phyloP scores from a whole-genome alignment of 2,888 invertebrate species.

The Girardia tigrina region DNA sequence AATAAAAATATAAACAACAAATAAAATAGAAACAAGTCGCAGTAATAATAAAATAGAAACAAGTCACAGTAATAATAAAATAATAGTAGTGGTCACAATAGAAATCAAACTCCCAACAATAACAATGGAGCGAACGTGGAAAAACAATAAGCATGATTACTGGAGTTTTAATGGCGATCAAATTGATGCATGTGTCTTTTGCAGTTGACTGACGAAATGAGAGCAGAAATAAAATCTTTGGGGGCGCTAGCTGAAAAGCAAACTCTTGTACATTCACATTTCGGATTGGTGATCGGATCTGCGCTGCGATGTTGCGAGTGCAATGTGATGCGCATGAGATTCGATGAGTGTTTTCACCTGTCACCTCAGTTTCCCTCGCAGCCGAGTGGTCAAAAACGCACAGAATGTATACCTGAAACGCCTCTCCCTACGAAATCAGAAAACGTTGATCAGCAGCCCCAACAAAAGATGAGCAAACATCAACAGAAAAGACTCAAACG shows the following conservation, averaged over 20 bases:
- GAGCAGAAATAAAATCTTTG: neutral
- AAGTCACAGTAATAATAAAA: too few relatives aligned
- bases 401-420: too few relatives aligned
- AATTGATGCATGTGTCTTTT: neutral
- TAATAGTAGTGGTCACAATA: too few relatives aligned
- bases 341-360: neutral
- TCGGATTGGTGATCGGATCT: neutral
- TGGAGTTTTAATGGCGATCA: too few relatives aligned
- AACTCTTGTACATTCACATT: neutral
- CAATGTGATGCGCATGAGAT: neutral
- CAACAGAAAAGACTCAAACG: neutral
- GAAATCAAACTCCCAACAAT: too few relatives aligned
- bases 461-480: neutral
- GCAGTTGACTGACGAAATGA: neutral
- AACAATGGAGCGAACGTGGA: too few relatives aligned
- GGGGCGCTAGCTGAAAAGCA: neutral
- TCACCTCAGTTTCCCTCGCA: neutral
- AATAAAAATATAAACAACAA: too few relatives aligned
- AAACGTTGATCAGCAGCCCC: neutral
- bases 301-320: neutral
- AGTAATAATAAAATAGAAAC: too few relatives aligned
- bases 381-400: too few relatives aligned
- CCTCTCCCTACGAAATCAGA: neutral
- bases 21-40: too few relatives aligned
- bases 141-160: too few relatives aligned